A percentile compares a stretch with the other conserved stretches of the same genome.
phyloP scores from a whole-genome alignment of 2,113 vertebrate species.

The Scomber scombrus region DNA sequence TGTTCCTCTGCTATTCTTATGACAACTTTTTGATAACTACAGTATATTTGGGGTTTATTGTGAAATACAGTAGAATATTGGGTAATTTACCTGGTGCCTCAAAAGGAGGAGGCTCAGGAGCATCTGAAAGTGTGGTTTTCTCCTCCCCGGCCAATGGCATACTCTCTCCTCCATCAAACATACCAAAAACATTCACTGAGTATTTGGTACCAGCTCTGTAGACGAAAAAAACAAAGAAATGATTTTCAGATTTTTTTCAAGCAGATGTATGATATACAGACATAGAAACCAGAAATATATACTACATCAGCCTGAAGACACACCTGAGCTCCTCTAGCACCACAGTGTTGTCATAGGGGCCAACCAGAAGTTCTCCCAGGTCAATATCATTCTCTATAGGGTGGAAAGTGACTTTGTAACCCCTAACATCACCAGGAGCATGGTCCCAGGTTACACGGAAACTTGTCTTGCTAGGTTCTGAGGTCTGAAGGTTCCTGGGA shows the following conservation, averaged over 20 bases:
- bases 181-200: conserved; percentile 94
- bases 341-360: conserved; percentile 96
- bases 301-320: neutral
- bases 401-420: conserved; percentile 95
- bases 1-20: neutral
- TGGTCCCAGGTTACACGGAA: conserved; percentile 98
- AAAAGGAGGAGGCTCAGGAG: conserved; percentile 78
- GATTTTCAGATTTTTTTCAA: neutral
- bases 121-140: conserved; percentile 94
- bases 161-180: conserved; percentile 98
- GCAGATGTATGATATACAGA: neutral
- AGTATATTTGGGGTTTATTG: neutral
- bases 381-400: conserved; percentile 87
- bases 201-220: conserved; percentile 95
- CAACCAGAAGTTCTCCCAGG: conserved; percentile 91
- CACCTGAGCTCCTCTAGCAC: conserved; percentile 98
- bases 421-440: conserved; percentile 92
- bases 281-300: neutral
- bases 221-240: conserved; percentile 2
- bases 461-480: conserved; percentile 94
- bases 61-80: conserved; percentile 6
- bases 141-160: conserved; percentile 95
- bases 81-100: conserved; percentile 71
- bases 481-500: conserved; percentile 95
- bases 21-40: neutral